Conservation (phyloP, 1,140 invertebrate genomes). For the Pogonognathellus flavescens region DNA sequence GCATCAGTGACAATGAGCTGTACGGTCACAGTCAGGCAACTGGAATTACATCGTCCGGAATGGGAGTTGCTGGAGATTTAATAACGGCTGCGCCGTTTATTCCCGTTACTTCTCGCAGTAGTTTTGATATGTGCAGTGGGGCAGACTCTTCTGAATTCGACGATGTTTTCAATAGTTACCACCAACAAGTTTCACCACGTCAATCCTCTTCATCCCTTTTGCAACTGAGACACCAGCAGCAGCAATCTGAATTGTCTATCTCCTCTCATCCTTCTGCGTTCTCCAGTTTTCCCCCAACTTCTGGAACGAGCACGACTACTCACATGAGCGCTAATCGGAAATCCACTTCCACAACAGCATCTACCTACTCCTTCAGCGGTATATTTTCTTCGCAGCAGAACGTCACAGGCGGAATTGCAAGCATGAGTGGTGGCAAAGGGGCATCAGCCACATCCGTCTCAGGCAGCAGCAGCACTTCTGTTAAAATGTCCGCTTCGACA, state of each 20-base stretch:
- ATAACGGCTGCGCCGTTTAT: not conserved
- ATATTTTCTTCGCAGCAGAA: constrained; percentile 10
- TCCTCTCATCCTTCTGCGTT: not conserved
- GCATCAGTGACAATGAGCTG: constrained; percentile 51
- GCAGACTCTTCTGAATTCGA: constrained; percentile 16
- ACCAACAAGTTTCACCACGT: not conserved
- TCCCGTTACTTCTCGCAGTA: not conserved
- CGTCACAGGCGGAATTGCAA: not conserved
- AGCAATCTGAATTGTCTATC: not conserved
- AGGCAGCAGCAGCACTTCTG: not conserved
- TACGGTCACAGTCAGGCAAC: not conserved
- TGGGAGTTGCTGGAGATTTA: not conserved
- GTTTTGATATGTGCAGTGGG: constrained; percentile 17
- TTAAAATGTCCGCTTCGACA: constrained; percentile 7
- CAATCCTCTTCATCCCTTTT: not conserved
- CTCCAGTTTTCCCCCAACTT: constrained; percentile 21
- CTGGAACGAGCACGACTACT: constrained; percentile 16
- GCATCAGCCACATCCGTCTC: not conserved
- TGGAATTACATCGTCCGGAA: not conserved
- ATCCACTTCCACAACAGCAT: not conserved
- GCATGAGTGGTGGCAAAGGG: not conserved
- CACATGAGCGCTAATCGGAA: not conserved
- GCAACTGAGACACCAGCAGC: not conserved
- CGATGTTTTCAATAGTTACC: constrained; percentile 35
- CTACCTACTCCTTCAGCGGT: constrained; percentile 13